Evolutionary conservation across 2,797 vertebrate genomes (phyloP).

Genomic region (Chiroxiphia lanceolata): DNA sequence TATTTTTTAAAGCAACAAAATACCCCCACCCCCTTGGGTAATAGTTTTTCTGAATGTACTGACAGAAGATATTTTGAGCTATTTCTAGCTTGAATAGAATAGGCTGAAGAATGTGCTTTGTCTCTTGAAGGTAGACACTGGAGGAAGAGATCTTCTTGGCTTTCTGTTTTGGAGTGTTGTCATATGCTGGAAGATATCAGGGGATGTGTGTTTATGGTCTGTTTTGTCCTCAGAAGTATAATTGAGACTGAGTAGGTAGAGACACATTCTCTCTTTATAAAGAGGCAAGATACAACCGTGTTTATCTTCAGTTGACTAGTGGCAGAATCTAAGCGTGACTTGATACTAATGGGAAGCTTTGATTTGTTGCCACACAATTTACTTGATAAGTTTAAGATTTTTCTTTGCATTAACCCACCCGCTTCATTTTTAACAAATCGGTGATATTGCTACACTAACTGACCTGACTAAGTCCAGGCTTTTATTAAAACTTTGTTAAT

Average conservation of each 20-base stretch:
- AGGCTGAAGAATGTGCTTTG: neutral
- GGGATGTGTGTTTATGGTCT: neutral
- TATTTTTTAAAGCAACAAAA: neutral
- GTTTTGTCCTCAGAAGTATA: neutral
- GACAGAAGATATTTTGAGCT: neutral
- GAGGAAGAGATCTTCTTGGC: neutral
- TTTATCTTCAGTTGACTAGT: neutral
- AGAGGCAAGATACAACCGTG: neutral
- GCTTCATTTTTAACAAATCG: neutral
- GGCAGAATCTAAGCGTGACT: neutral
- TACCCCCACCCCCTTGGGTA: rapidly evolving
- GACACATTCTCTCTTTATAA: neutral
- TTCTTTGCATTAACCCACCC: neutral
- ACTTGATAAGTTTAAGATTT: neutral
- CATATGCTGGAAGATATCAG: neutral
- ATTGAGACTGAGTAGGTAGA: neutral
- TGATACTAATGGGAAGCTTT: neutral
- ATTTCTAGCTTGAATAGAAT: neutral
- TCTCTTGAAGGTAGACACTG: neutral
- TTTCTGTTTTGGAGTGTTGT: neutral
- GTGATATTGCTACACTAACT: rapidly evolving
- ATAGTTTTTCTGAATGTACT: neutral
- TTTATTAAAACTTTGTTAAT: neutral
- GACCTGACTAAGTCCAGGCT: neutral
- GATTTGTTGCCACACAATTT: neutral